A percentile compares a stretch with the other conserved stretches of the same genome.
These are phyloP conservation scores for Andrena flavipes DNA, from an alignment of 2,888 invertebrate species.

Conservation along the genomic window DNA sequence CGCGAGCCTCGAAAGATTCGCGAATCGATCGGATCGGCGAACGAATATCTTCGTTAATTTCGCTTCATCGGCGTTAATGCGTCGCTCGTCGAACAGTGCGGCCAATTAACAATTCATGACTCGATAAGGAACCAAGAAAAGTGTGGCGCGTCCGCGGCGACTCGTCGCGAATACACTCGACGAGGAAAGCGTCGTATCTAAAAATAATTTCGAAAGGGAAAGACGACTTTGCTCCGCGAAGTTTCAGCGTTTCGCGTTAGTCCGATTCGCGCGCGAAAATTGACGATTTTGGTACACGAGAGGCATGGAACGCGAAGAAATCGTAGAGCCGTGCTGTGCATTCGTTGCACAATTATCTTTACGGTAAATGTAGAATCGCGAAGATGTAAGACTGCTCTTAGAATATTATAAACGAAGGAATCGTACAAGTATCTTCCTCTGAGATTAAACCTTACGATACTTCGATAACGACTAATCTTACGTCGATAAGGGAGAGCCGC, in stretches of 20 bases:
- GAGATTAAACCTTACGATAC: conserved; percentile 15
- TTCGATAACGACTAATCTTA: conserved; percentile 51
- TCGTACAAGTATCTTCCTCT: conserved; percentile 4
- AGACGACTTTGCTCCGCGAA: conserved; percentile 18
- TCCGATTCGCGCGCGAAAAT: not conserved
- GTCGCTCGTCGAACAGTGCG: conserved; percentile 4
- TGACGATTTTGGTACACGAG: not conserved
- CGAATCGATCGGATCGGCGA: conserved; percentile 1
- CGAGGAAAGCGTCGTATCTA: not conserved
- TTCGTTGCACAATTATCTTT: not conserved
- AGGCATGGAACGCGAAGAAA: not conserved
- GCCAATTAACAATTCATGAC: conserved; percentile 38
- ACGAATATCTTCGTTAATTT: no score
- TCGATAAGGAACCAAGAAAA: conserved; percentile 28
- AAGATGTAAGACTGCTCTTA: not conserved
- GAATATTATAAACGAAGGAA: conserved; percentile 6
- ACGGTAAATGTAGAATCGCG: not conserved
- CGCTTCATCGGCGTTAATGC: conserved; percentile 2
- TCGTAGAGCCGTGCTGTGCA: not conserved
- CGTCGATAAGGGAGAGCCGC: conserved; percentile 24
- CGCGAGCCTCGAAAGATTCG: not conserved
- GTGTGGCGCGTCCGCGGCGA: not conserved
- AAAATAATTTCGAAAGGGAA: conserved; percentile 42
- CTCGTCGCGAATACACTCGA: not conserved
- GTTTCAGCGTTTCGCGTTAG: not conserved